Base-by-base conservation (phyloP, 2,113 vertebrate species). In the Polypterus senegalus region DNA sequence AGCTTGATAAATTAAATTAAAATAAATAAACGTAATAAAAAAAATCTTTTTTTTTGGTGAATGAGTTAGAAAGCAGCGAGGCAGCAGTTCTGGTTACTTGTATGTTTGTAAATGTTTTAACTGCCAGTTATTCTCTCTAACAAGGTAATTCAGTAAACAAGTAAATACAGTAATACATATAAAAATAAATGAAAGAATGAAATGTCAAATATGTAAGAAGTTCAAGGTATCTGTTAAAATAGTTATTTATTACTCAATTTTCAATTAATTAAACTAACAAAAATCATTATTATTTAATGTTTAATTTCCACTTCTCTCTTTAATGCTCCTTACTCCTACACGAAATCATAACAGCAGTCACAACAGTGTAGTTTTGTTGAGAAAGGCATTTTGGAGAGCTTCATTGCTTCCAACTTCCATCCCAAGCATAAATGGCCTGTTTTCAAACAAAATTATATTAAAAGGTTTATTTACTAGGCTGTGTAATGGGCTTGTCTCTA, bases 381-480 rank as follows among this genome's bases (percentile, higher is more conserved):
- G 81, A 61, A 82, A 80, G 80, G 75, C 78, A 80, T 79, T 76
- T 81, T 73, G 79, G 81, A 79, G 79, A 78, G 79, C 77, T 78
- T 77, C 79, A 81, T 84, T 81, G 81, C 83, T 82, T 85, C 85
- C 84, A 83, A 86, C 85, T 83, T 81, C 80, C 66, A 72, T 78
- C 77, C 79, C 76, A 70, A 74, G 75, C 73, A 54, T 83, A 70
- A 77, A 77, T 78, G 81, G 82, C 80, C 71, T 64, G 77, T 76
- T 83, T 79, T 52, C 51, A 78, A 76, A 78, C 74, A 74, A 61
- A 11, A 10, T 47, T 27, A 49, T 46, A 61, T 52, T 4, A 9
- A 46, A 58, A 56, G 48, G 10, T 8, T 55, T 57, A 11, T 49
- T 48, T 48, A 8, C 47, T 57, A 47, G 43, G 9, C 51, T 49